Evolutionary conservation across 2,888 invertebrate species (phyloP), one percentile per base, ranked within the genome.

Genomic region (Erebia ligea): DNA sequence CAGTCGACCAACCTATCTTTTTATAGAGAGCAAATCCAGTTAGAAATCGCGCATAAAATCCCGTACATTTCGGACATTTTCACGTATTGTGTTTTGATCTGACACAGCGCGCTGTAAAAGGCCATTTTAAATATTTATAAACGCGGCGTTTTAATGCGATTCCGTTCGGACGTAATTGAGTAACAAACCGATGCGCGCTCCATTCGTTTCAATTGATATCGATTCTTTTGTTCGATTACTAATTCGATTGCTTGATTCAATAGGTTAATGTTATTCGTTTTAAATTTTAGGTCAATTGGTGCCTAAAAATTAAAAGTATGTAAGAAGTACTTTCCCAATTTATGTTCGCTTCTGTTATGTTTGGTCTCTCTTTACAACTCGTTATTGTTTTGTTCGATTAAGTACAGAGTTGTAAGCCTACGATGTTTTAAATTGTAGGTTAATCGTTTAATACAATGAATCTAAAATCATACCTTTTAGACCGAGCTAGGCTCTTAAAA

Each of bases 41-140:
- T 34, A 34, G 34, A 34, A 34, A 6, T 34, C 34, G 34, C 34
- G 34, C 34, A 34, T 6, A 34, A 34, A 34, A 34, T 34, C 34
- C 10, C 19, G 19, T 11, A 10, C 10, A 11, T 19, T 17, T 42
- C 11, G 11, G 11, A 21, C 11, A 13, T 11, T 56, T 21, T 48
- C 62, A 45, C 48, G 48, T 62, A 48, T 11, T 2, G 21, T 19
- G 45, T 17, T 62, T 8, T 21, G 21, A 45, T 19, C 3, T 21
- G 21, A 2, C 5, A 15, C 62, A 21, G 62, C 2, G 45, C 4
- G 45, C n/a, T 48, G 54, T 25, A 58, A 58, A 67, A 57, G 57
- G 45, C 42, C 48, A 57, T 70, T 72, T 69, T 64, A 72, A 69
- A 69, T 72, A 69, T 73, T 72, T 72, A 73, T 70, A 70, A 73